Conservation (phyloP, 2,888 invertebrate species). For the Luperina nickerlii region DNA sequence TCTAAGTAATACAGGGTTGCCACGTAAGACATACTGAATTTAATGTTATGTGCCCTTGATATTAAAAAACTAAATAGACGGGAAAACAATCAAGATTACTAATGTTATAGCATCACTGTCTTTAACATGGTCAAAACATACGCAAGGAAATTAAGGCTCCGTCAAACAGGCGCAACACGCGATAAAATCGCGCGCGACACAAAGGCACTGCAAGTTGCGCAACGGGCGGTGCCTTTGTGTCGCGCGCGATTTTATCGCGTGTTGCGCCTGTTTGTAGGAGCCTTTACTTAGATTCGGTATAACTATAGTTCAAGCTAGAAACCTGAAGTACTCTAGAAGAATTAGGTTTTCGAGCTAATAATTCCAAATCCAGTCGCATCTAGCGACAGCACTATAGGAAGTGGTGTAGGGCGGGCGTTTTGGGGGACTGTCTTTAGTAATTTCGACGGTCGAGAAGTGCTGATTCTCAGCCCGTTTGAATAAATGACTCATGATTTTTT, state of each 20-base stretch:
- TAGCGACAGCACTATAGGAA: background rate
- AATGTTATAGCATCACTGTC: background rate
- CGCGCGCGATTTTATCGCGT: too few species aligned
- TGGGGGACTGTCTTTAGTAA: too few species aligned
- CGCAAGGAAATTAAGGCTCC: background rate
- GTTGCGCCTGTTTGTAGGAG: too few species aligned
- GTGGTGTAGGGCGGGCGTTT: too few species aligned
- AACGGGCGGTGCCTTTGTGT: too few species aligned
- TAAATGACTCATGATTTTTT: too few species aligned
- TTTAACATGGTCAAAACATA: background rate
- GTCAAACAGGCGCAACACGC: too few species aligned
- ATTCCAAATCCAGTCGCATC: background rate
- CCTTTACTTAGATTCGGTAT: background rate
- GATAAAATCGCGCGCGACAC: too few species aligned
- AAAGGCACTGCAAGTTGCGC: too few species aligned
- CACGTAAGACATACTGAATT: background rate
- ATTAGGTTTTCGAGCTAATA: background rate
- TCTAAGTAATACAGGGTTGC: constrained; percentile 41
- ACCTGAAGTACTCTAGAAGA: background rate
- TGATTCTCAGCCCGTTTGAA: too few species aligned
- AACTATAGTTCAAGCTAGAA: background rate
- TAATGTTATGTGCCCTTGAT: background rate
- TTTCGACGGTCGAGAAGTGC: too few species aligned
- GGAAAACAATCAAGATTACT: background rate
- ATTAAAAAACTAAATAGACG: background rate